Evolutionary conservation across 1,140 invertebrate genomes (phyloP).

Genomic region (Cydia pomonella): DNA sequence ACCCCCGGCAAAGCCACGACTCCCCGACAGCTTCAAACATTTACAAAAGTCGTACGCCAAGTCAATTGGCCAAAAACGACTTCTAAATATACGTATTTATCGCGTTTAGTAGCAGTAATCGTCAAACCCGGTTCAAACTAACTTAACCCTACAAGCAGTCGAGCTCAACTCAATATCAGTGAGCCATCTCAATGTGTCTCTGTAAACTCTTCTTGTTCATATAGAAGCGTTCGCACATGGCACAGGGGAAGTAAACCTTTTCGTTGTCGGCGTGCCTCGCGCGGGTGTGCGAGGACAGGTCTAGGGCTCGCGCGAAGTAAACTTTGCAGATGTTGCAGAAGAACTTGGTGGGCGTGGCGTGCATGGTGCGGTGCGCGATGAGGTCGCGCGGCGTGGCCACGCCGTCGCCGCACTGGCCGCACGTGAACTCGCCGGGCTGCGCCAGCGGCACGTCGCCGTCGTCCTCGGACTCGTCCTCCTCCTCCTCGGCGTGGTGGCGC

Average conservation of each 20-base stretch:
- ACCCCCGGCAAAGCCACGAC: slow-evolving; percentile 35
- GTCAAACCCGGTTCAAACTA: background rate
- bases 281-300: slow-evolving; percentile 81
- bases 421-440: slow-evolving; percentile 68
- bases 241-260: slow-evolving; percentile 77
- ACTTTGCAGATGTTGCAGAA: slow-evolving; percentile 82
- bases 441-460: slow-evolving; percentile 44
- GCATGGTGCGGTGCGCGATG: slow-evolving; percentile 74
- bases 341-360: slow-evolving; percentile 72
- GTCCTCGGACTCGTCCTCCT: slow-evolving; percentile 61
- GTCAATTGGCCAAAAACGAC: background rate
- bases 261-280: slow-evolving; percentile 78
- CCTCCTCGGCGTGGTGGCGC: slow-evolving; percentile 60
- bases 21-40: background rate
- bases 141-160: slow-evolving; percentile 5
- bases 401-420: slow-evolving; percentile 73
- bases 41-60: background rate
- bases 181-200: slow-evolving; percentile 75
- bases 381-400: slow-evolving; percentile 74
- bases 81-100: background rate
- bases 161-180: slow-evolving; percentile 58
- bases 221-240: slow-evolving; percentile 78
- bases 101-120: background rate
- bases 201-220: slow-evolving; percentile 80
- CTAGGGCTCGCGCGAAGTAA: slow-evolving; percentile 78